Evolutionary conservation across 2,113 vertebrate genomes (phyloP), one percentile per base, ranked within the genome.

Genomic region (Epinephelus lanceolatus): DNA sequence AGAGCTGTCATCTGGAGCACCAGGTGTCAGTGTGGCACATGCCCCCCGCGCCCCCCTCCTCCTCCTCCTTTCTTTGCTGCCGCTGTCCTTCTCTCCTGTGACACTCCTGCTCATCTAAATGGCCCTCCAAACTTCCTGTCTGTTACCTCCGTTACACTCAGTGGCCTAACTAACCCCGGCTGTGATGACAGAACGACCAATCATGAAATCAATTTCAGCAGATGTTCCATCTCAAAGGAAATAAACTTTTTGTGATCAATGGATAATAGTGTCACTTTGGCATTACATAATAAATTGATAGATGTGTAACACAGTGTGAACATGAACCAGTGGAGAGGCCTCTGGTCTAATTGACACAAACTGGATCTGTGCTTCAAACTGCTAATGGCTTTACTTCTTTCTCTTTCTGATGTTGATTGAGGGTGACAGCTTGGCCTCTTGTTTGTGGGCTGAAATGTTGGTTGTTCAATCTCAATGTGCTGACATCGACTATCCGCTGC

Each of bases 1-100:
- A 70, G 92, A 83, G 88, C 85, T 89, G 93, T 96, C 95, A 96
- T 95, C 95, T 96, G 95, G 94, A 94, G 92, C 90, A 90, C 95
- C 95, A 96, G 95, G 95, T 95, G 95, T 95, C 93, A 92, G 81
- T 23, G 88, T 88, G 88, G 86, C 86, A 84, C 90, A 85, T 69
- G 71, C 27, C 23, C 83, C 80, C 84, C 83, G 83, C 78, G 30
- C 30, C 30, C 30, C 30, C 73, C 52, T 18, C 23, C 17, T 9
- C 49, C 10, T 30, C 30, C 62, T 45, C 65, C 56, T 60, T 57
- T 83, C 42, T 88, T 71, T 19, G 37, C 89, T 68, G 79, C 85
- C 74, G 60, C 88, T 87, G 89, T 72, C 89, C 85, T 78, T 85
- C 85, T 88, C 80, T 90, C 73, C 81, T 40, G 69, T 90, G 90